Conservation (phyloP, 2,113 vertebrate species). For the Mustela nigripes region DNA sequence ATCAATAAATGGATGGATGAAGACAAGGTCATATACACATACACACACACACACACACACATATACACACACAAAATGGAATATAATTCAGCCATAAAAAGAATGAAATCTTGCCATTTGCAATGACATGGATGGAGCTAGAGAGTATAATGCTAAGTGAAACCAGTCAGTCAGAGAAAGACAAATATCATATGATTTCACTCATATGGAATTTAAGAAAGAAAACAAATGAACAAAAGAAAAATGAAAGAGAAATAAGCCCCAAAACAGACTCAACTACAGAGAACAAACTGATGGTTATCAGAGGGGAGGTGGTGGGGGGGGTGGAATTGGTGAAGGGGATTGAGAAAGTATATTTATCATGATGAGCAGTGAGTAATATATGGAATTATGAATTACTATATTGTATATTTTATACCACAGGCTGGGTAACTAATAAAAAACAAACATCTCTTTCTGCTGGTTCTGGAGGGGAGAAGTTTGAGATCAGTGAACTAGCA, state of each 20-base stretch:
- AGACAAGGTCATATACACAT: not conserved
- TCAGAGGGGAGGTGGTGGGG: not conserved
- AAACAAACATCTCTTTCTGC: not conserved
- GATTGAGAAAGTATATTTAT: not conserved
- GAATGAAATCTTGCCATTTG: not conserved
- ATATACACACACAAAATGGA: not conserved
- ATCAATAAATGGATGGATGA: not conserved
- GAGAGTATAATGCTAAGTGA: not conserved
- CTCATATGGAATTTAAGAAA: not conserved
- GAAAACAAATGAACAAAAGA: not conserved
- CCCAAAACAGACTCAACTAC: not conserved
- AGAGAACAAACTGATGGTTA: not conserved
- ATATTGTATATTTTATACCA: not conserved
- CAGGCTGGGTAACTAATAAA: not conserved
- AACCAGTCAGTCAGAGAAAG: not conserved
- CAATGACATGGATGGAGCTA: not conserved
- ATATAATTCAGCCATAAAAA: not conserved
- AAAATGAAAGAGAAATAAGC: not conserved
- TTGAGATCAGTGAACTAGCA: not conserved
- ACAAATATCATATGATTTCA: not conserved
- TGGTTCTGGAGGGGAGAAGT: not conserved
- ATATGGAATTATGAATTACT: not conserved
- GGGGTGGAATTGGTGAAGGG: not conserved
- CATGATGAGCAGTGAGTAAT: not conserved
- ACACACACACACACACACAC: not conserved